These are phyloP conservation scores for Trogon melanurus DNA, from an alignment of 2,113 vertebrate species.

Conservation along the genomic window DNA sequence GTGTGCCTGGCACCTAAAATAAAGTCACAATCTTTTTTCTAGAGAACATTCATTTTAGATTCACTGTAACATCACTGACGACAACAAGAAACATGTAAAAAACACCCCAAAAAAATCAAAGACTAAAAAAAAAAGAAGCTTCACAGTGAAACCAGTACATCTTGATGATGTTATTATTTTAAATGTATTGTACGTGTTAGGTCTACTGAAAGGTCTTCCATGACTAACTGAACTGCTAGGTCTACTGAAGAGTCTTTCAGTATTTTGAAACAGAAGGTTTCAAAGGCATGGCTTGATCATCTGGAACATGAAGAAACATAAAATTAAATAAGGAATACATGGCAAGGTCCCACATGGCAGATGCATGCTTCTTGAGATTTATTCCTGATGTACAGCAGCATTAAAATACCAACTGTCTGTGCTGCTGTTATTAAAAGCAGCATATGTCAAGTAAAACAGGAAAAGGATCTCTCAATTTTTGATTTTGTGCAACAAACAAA, in stretches of 20 bases:
- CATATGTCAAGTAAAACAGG: too few relatives aligned
- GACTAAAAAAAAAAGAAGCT: neutral
- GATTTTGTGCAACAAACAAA: too few relatives aligned
- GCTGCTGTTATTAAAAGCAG: neutral
- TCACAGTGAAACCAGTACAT: neutral
- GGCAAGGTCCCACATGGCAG: neutral
- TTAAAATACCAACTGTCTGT: neutral
- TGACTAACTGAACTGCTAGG: neutral
- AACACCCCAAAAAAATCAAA: neutral
- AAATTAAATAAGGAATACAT: neutral
- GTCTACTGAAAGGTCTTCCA: neutral
- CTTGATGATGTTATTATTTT: neutral
- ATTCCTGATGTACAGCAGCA: neutral
- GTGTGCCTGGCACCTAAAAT: neutral
- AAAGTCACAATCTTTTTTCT: neutral
- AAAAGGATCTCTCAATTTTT: too few relatives aligned
- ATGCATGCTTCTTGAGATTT: neutral
- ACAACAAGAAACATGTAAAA: neutral
- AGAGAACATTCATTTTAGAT: neutral
- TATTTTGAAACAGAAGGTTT: neutral
- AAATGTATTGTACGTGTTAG: neutral
- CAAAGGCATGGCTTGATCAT: neutral
- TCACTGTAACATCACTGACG: neutral
- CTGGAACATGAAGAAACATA: neutral
- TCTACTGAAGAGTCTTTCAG: neutral